Base-by-base conservation (phyloP, 2,888 invertebrate species). In the Oeneis ivallda region DNA sequence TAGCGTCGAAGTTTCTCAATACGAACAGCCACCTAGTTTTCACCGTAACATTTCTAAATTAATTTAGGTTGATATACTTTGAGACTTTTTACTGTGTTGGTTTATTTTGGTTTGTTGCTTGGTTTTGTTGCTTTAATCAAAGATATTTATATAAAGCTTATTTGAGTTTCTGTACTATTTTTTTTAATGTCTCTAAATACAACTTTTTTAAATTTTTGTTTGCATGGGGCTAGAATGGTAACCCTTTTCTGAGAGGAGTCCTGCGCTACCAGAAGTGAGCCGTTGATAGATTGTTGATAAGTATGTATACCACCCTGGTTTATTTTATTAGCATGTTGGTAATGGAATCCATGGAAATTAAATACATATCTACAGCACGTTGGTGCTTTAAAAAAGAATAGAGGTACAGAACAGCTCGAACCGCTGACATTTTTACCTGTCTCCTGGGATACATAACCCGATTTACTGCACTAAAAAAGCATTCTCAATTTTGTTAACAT, bases 1-100 rank as follows among this genome's bases (percentile, higher is more conserved):
- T 79, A 72, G 70, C 72, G 74, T 75, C 74, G 74, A 76, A 75
- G 70, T 75, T 75, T 71, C 68, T 68, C 71, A 67, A 67, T 70
- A 72, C 70, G 66, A 70, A 62, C 70, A 70, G 62, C 59, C 61
- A 69, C 62, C 64, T 64, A 64, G 69, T 64, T 68, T 62, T 62
- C 57, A 13, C 37, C 50, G 61, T 65, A 64, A 67, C 58, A 64
- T 67, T 41, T 66, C 65, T 65, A 69, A 69, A 69, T 69, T 70
- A 67, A 70, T 69, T 69, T 69, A 61, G 56, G 67, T 65, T 65
- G 45, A 60, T 69, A 65, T 69, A 50, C 56, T 67, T 59, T 62
- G 64, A 57, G 62, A 54, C 62, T 61, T 64, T 68, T 61, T 65
- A n/a, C n/a, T n/a, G n/a, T 56, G 74, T 66, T 68, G 41, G 17